These are phyloP conservation scores for Orchesellides sinensis DNA, from an alignment of 2,888 invertebrate species.

Conservation along the genomic window DNA sequence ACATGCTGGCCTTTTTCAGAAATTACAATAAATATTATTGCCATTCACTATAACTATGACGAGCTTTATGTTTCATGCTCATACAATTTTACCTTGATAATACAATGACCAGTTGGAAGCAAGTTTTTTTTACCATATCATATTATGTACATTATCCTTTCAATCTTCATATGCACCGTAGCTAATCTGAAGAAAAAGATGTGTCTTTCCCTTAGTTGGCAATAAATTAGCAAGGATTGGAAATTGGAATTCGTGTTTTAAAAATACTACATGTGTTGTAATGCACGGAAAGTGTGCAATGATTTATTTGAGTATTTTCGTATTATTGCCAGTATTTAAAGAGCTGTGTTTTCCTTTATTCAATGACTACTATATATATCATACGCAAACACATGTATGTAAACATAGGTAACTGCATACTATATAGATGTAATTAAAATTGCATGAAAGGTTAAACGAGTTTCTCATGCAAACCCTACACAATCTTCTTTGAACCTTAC, in stretches of 20 bases:
- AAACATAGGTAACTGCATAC: too few relatives aligned
- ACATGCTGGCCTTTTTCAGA: conserved; percentile 48
- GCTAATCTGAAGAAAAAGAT: conserved; percentile 25
- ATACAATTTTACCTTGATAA: conserved; percentile 7
- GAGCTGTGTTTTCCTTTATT: too few relatives aligned
- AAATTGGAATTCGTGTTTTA: conserved; percentile 12
- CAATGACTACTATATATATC: too few relatives aligned
- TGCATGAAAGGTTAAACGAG: conserved; percentile 8
- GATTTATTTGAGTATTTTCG: too few relatives aligned
- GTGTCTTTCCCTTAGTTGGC: conserved; percentile 33
- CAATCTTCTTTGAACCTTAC: too few relatives aligned
- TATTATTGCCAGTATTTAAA: too few relatives aligned
- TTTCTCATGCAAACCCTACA: not conserved
- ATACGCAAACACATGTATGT: too few relatives aligned
- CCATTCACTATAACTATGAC: conserved; percentile 34
- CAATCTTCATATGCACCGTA: conserved; percentile 30
- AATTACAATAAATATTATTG: conserved; percentile 45
- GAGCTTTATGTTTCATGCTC: conserved; percentile 41
- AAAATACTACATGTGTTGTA: not conserved
- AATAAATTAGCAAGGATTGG: conserved; percentile 48
- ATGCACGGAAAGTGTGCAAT: too few relatives aligned
- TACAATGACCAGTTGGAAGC: not conserved
- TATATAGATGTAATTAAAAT: conserved; percentile 45
- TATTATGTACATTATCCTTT: not conserved
- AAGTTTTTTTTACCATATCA: not conserved